These are phyloP conservation scores for Lutjanus argentimaculatus DNA, from an alignment of 2,797 vertebrate genomes.

Conservation along the genomic window DNA sequence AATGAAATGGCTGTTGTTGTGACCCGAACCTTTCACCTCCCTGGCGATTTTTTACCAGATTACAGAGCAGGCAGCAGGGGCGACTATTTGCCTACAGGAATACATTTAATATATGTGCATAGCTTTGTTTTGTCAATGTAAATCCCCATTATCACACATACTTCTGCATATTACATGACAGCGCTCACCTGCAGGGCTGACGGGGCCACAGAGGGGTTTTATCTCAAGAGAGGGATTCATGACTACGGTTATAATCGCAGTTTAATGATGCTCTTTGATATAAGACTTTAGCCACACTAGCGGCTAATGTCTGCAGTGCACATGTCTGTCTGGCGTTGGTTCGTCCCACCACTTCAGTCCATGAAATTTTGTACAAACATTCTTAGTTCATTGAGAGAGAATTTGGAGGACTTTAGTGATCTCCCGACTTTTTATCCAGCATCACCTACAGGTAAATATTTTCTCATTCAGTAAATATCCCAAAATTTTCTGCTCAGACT, in stretches of 20 bases:
- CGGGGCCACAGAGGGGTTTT: slow-evolving; percentile 21
- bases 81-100: slow-evolving; percentile 84
- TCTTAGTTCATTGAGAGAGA: too few species aligned
- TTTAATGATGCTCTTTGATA: neutral
- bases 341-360: neutral
- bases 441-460: too few species aligned
- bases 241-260: neutral
- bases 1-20: slow-evolving; percentile 87
- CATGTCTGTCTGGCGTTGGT: neutral
- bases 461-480: too few species aligned
- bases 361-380: too few species aligned
- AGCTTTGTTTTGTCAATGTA: slow-evolving; percentile 76
- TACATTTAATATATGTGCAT: slow-evolving; percentile 77
- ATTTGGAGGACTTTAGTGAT: too few species aligned
- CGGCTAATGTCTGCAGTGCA: neutral
- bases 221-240: neutral
- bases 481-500: too few species aligned
- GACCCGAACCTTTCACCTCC: slow-evolving; percentile 77
- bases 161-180: slow-evolving; percentile 73
- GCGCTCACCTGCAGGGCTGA: slow-evolving; percentile 60
- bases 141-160: slow-evolving; percentile 79
- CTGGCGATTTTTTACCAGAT: slow-evolving; percentile 77
- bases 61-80: slow-evolving; percentile 71
- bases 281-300: neutral
- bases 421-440: too few species aligned